phyloP scores from a whole-genome alignment of 2,113 vertebrate genomes.

The Emydura subglobosa region DNA sequence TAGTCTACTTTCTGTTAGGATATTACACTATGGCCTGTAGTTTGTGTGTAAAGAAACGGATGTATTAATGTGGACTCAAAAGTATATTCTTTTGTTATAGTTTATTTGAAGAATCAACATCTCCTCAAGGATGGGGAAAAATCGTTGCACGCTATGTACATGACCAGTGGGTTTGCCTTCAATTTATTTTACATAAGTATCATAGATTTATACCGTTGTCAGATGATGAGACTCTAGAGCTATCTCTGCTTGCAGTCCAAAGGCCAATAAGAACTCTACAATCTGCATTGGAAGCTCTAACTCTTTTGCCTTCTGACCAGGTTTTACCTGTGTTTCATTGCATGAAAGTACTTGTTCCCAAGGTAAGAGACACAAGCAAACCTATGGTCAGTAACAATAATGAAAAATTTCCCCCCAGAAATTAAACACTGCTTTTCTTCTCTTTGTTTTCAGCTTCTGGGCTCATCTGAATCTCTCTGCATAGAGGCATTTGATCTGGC shows the following conservation, averaged over 20 bases:
- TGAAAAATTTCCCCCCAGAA: fast-evolving
- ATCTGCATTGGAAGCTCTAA: conserved; percentile 86
- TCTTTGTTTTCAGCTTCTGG: conserved; percentile 79
- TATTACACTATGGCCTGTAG: background rate
- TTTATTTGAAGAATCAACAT: conserved; percentile 55
- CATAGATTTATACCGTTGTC: background rate
- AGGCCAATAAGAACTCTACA: conserved; percentile 62
- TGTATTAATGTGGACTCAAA: background rate
- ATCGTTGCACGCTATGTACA: conserved; percentile 84
- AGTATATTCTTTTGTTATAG: conserved; percentile 64
- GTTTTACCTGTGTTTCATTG: conserved; percentile 88
- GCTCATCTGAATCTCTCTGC: conserved; percentile 82
- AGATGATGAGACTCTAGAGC: background rate
- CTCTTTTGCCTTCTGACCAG: conserved; percentile 86
- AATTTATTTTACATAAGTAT: conserved; percentile 77
- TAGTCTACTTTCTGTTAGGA: background rate
- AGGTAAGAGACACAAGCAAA: conserved; percentile 77
- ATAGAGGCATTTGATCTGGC: conserved; percentile 85
- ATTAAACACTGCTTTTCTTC: background rate
- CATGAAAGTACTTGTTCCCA: conserved; percentile 85
- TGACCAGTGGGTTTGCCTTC: conserved; percentile 91
- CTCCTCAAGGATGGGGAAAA: conserved; percentile 90
- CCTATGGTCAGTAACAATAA: fast-evolving
- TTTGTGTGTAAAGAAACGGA: background rate
- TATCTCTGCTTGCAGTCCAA: conserved; percentile 9